A percentile compares a stretch with the other conserved stretches of the same genome.
Evolutionary conservation across 2,888 invertebrate genomes (phyloP).

Genomic region (Daptonema setosum): DNA sequence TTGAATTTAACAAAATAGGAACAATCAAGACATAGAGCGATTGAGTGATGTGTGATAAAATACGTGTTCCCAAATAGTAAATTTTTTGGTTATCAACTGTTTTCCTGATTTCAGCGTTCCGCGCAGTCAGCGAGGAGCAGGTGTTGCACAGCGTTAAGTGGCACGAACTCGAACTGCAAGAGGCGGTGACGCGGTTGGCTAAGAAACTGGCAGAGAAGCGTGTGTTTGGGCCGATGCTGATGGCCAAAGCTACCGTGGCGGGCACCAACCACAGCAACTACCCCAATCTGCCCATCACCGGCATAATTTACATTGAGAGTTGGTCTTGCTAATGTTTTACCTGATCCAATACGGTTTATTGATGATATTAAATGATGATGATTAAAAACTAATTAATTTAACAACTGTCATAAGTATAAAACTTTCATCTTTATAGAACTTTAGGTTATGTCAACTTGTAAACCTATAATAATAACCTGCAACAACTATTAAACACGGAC

Average conservation of each 20-base stretch:
- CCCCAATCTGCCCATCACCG: conserved; percentile 22
- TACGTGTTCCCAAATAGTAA: too few species aligned
- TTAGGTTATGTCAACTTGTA: not conserved
- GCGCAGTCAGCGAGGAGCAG: conserved; percentile 20
- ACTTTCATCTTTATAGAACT: not conserved
- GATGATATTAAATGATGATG: too few species aligned
- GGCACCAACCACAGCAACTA: conserved; percentile 26
- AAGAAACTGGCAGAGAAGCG: conserved; percentile 26
- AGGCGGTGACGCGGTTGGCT: conserved; percentile 24
- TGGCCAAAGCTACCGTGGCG: conserved; percentile 25
- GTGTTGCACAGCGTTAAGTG: conserved; percentile 20
- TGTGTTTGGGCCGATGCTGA: conserved; percentile 24
- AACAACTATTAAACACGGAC: too few species aligned
- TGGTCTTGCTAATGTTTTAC: conserved; percentile 5
- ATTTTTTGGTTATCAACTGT: too few species aligned
- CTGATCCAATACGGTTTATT: too few species aligned
- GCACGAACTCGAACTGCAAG: conserved; percentile 20
- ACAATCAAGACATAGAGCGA: too few species aligned
- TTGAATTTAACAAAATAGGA: too few species aligned
- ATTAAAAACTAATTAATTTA: too few species aligned
- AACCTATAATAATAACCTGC: too few species aligned
- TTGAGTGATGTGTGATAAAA: too few species aligned
- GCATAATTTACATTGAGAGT: conserved; percentile 26
- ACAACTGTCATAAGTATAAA: too few species aligned
- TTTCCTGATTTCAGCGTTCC: conserved; percentile 20